phyloP scores from a whole-genome alignment of 2,113 vertebrate genomes.

The Columbina picui region DNA sequence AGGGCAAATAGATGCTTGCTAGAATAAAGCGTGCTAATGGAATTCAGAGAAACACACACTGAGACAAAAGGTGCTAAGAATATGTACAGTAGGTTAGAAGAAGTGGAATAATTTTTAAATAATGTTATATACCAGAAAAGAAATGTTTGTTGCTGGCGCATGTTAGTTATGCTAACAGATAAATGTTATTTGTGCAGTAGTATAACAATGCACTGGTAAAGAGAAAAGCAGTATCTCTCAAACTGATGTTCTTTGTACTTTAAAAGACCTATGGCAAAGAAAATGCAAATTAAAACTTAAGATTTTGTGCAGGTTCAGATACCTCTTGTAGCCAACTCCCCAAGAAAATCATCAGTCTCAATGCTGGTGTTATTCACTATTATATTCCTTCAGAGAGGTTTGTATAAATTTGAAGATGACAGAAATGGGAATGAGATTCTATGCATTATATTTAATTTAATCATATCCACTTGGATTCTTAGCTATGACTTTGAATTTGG shows the following conservation, averaged over 20 bases:
- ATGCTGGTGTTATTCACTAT: background rate
- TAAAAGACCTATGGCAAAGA: background rate
- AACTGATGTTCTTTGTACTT: background rate
- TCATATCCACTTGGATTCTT: background rate
- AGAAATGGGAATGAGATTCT: background rate
- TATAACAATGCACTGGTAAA: background rate
- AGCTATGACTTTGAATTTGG: slow-evolving; percentile 15
- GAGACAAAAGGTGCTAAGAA: background rate
- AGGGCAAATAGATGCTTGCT: slow-evolving; percentile 1
- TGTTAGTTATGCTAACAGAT: background rate
- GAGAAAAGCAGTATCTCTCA: background rate
- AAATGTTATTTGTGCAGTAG: background rate
- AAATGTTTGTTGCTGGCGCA: background rate
- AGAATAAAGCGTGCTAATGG: background rate
- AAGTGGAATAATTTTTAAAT: background rate
- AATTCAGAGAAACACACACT: slow-evolving; percentile 5
- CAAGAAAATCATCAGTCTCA: background rate
- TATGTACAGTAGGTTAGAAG: background rate
- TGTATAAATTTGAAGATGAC: background rate
- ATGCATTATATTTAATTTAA: background rate
- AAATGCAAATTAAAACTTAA: background rate
- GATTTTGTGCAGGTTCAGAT: background rate
- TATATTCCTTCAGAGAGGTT: background rate
- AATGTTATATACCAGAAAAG: background rate
- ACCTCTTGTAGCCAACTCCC: background rate